Evolutionary conservation across 2,888 invertebrate species (phyloP).

Genomic region (Perizoma flavofasciatum): DNA sequence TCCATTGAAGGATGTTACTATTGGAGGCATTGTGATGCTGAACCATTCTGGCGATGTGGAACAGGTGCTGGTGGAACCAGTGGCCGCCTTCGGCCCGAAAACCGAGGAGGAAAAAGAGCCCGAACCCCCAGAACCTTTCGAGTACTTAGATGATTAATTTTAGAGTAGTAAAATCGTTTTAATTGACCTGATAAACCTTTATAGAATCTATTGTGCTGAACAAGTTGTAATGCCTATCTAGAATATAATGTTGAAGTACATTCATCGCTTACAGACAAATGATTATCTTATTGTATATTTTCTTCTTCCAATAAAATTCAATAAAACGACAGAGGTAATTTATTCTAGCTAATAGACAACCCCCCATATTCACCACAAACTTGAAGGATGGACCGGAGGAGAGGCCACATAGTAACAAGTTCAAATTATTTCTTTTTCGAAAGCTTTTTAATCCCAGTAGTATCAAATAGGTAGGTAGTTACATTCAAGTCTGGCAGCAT

Average conservation of each 20-base stretch:
- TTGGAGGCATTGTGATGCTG: slow-evolving; percentile 98
- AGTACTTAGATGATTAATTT: slow-evolving; percentile 93
- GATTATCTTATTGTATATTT: slow-evolving; percentile 46
- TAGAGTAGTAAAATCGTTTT: slow-evolving; percentile 48
- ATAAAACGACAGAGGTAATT: background rate
- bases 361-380: too few relatives aligned
- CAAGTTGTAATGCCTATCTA: slow-evolving; percentile 55
- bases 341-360: too few relatives aligned
- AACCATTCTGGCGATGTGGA: slow-evolving; percentile 92
- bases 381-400: too few relatives aligned
- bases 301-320: slow-evolving; percentile 42
- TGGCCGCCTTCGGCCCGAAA: slow-evolving; percentile 95
- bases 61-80: slow-evolving; percentile 95
- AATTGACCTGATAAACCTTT: slow-evolving; percentile 46
- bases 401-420: too few relatives aligned
- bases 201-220: slow-evolving; percentile 58
- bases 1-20: slow-evolving; percentile 95
- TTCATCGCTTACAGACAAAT: slow-evolving; percentile 22
- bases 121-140: slow-evolving; percentile 98
- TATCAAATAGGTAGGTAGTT: too few relatives aligned
- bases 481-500: too few relatives aligned
- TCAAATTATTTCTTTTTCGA: too few relatives aligned
- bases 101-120: slow-evolving; percentile 98
- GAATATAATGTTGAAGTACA: slow-evolving; percentile 45
- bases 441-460: too few relatives aligned